Evolutionary conservation across 1,140 invertebrate genomes (phyloP).

Genomic region (Philopotamus ludificatus): DNA sequence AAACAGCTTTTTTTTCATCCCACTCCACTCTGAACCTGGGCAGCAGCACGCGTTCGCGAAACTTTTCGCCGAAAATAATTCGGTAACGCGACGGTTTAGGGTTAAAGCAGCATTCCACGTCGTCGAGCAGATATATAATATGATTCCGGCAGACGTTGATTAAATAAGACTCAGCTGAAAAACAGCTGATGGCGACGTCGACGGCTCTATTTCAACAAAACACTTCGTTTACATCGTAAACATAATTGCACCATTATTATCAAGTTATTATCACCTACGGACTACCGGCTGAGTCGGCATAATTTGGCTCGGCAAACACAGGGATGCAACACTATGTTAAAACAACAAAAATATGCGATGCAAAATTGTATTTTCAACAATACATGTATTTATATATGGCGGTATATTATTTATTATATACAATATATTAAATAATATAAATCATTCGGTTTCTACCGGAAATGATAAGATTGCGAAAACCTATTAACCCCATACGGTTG

Average conservation of each 20-base stretch:
- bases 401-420: no score
- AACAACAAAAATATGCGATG: no score
- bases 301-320: background rate
- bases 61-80: no score
- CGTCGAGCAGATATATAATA: background rate
- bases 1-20: background rate
- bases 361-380: no score
- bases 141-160: background rate
- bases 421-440: no score
- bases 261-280: background rate
- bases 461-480: no score
- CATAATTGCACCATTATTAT: constrained; percentile 15
- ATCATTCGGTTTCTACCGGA: no score
- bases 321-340: no score
- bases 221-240: constrained; percentile 1
- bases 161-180: constrained; percentile 15
- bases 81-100: no score
- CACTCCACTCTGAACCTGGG: background rate
- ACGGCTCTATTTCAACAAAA: background rate
- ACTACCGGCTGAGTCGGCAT: background rate
- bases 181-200: constrained; percentile 6
- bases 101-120: background rate
- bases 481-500: no score
- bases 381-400: no score
- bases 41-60: background rate